A percentile compares a stretch with the other conserved stretches of the same genome.
phyloP scores from a whole-genome alignment of 2,113 vertebrate species.

The Grammomys dolichurus region DNA sequence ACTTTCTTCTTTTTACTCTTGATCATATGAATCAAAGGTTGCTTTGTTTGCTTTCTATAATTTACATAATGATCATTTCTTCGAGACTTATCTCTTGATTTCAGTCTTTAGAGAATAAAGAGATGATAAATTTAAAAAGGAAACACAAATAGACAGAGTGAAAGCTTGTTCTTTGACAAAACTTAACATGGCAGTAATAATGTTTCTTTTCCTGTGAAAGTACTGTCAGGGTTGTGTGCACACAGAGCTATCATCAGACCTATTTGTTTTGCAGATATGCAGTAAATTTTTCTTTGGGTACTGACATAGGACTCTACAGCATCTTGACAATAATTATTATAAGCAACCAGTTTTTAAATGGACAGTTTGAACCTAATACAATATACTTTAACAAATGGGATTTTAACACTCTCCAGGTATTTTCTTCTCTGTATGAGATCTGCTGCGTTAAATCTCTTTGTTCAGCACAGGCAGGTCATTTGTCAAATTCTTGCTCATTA shows the following conservation, averaged over 20 bases:
- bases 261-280: slow-evolving; percentile 60
- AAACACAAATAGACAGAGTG: background rate
- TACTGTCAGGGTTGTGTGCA: background rate
- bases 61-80: slow-evolving; percentile 46
- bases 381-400: slow-evolving; percentile 76
- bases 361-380: slow-evolving; percentile 67
- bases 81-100: slow-evolving; percentile 47
- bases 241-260: background rate
- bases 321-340: slow-evolving; percentile 59
- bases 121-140: slow-evolving; percentile 24
- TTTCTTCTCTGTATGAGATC: slow-evolving; percentile 68
- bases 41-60: background rate
- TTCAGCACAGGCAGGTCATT: slow-evolving; percentile 74
- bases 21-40: background rate
- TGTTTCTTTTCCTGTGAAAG: background rate
- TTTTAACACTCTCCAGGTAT: slow-evolving; percentile 78
- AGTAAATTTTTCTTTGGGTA: slow-evolving; percentile 18
- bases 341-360: slow-evolving; percentile 61
- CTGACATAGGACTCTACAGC: slow-evolving; percentile 20
- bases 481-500: slow-evolving; percentile 81
- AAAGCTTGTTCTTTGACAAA: slow-evolving; percentile 24
- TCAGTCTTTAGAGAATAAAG: slow-evolving; percentile 41
- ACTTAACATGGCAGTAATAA: background rate
- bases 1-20: slow-evolving; percentile 9
- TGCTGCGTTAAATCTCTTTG: slow-evolving; percentile 76